A percentile compares a stretch with the other conserved stretches of the same genome.
phyloP scores from a whole-genome alignment of 2,797 vertebrate species.

The Myotis myotis region DNA sequence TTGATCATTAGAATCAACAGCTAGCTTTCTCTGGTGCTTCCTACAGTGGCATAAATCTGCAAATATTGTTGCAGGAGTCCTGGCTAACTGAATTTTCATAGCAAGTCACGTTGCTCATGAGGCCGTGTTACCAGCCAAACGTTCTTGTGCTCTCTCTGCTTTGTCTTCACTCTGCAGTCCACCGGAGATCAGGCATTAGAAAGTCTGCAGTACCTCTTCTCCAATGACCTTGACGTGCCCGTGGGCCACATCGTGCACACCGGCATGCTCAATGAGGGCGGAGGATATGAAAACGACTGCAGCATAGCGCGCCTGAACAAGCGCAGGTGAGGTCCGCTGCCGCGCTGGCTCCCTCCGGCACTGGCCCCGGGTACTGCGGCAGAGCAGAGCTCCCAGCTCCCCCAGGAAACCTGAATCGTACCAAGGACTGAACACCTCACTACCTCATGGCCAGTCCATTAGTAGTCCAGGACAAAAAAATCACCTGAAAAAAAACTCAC shows the following conservation, averaged over 20 bases:
- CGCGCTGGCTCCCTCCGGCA: accelerated
- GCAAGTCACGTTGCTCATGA: neutral
- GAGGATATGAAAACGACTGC: slow-evolving; percentile 98
- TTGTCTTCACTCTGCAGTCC: slow-evolving; percentile 85
- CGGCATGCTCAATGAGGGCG: slow-evolving; percentile 95
- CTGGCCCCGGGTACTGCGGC: neutral
- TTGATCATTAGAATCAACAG: neutral
- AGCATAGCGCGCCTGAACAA: slow-evolving; percentile 96
- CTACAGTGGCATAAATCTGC: neutral
- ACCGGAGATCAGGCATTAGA: slow-evolving; percentile 92
- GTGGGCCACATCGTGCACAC: slow-evolving; percentile 98
- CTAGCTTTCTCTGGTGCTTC: neutral
- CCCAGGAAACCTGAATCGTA: neutral
- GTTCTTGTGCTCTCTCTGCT: neutral
- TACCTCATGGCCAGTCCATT: neutral
- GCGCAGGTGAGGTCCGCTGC: slow-evolving; percentile 88
- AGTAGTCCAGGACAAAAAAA: neutral
- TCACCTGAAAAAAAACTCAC: neutral
- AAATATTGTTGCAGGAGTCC: accelerated
- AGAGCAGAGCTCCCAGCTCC: accelerated
- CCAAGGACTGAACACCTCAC: neutral
- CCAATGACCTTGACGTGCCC: slow-evolving; percentile 96
- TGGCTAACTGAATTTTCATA: neutral
- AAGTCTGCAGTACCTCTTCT: slow-evolving; percentile 93
- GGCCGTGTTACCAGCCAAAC: neutral